Conservation (phyloP, 2,888 invertebrate genomes). For the Mesoligia furuncula region DNA sequence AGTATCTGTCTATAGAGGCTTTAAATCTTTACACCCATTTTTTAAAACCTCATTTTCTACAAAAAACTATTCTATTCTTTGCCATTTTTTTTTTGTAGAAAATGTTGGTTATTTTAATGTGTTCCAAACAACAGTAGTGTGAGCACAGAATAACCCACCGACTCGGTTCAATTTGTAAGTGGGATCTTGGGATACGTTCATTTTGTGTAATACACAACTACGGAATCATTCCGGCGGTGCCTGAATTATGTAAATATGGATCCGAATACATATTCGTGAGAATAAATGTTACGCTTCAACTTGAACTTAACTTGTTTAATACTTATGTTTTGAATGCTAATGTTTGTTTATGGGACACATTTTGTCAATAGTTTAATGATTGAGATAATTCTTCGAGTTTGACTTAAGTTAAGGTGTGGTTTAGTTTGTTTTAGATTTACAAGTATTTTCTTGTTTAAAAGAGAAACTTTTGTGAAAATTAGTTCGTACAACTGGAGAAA, state of each 20-base stretch:
- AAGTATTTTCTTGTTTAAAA: neutral
- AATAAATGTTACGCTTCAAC: conserved; percentile 73
- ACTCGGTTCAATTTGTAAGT: conserved; percentile 87
- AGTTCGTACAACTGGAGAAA: neutral
- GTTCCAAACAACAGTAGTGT: conserved; percentile 32
- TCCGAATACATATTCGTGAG: conserved; percentile 64
- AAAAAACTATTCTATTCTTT: too few species aligned
- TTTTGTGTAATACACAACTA: conserved; percentile 87
- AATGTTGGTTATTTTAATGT: conserved; percentile 33
- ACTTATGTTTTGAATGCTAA: conserved; percentile 48
- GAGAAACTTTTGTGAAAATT: neutral
- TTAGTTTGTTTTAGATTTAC: neutral
- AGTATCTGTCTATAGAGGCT: neutral
- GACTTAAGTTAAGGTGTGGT: neutral
- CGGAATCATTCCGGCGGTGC: conserved; percentile 82
- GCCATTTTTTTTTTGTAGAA: too few species aligned
- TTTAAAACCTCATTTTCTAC: neutral
- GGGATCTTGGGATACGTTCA: conserved; percentile 90
- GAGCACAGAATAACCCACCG: conserved; percentile 79
- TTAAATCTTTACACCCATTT: too few species aligned
- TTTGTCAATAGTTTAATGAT: conserved; percentile 5
- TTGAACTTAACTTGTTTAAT: conserved; percentile 50
- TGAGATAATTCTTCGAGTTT: neutral
- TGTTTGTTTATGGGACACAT: conserved; percentile 45
- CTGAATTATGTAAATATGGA: conserved; percentile 87